Evolutionary conservation across 2,113 vertebrate genomes (phyloP).

Genomic region (Bos taurus): DNA sequence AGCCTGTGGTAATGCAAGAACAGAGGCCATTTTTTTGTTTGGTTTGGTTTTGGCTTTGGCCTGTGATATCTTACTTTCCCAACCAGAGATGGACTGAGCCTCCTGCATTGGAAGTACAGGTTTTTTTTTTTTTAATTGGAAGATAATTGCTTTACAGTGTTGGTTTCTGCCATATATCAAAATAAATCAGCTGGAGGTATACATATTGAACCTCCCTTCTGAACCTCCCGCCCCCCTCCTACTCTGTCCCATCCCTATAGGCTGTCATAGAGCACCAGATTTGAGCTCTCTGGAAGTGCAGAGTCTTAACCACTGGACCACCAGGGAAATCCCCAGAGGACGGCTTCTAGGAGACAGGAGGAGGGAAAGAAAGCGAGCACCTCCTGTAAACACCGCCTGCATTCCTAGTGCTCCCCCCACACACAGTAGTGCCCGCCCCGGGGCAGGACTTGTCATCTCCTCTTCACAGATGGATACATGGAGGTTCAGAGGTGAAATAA

Average conservation of each 20-base stretch:
- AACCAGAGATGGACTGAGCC: background rate
- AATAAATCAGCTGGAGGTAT: background rate
- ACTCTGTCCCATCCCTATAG: background rate
- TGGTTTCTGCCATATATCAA: background rate
- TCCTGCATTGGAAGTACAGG: background rate
- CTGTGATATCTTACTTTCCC: background rate
- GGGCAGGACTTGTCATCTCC: background rate
- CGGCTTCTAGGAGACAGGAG: background rate
- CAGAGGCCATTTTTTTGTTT: background rate
- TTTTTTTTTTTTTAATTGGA: background rate
- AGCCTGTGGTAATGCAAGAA: background rate
- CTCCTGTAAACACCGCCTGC: background rate
- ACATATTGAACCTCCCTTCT: background rate
- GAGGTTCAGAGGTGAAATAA: background rate
- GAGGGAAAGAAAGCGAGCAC: background rate
- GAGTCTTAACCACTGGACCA: background rate
- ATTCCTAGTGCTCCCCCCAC: rapidly evolving
- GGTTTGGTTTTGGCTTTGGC: background rate
- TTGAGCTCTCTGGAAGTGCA: background rate
- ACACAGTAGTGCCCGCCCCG: rapidly evolving
- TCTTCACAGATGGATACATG: background rate
- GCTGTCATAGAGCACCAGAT: background rate
- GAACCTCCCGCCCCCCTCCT: background rate
- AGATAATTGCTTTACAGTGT: background rate
- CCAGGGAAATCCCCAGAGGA: background rate